A percentile compares a stretch with the other conserved stretches of the same genome.
Evolutionary conservation across 2,888 invertebrate species (phyloP).

Genomic region (Hesperia comma): DNA sequence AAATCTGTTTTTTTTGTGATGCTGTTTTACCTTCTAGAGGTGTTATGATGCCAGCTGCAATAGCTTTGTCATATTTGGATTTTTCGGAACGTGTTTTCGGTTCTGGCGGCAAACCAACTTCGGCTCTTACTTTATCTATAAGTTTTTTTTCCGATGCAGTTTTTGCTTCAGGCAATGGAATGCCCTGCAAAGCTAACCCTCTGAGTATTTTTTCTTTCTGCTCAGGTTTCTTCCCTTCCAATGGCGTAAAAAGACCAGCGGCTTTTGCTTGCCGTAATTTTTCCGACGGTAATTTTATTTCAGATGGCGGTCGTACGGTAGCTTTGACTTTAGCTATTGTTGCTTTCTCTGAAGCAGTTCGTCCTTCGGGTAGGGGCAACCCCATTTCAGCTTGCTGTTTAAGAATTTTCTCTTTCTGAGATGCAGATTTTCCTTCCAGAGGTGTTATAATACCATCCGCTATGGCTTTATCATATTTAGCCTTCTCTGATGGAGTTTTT

Average conservation of each 20-base stretch:
- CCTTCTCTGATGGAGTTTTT: conserved; percentile 34
- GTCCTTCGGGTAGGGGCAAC: conserved; percentile 45
- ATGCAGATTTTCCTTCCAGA: conserved; percentile 51
- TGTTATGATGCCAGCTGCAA: conserved; percentile 46
- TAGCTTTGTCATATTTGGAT: conserved; percentile 40
- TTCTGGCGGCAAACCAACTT: conserved; percentile 48
- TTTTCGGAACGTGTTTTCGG: conserved; percentile 31
- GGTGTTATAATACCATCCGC: conserved; percentile 56
- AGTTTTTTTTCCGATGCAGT: conserved; percentile 55
- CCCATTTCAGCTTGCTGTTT: conserved; percentile 41
- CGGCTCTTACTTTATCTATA: conserved; percentile 42
- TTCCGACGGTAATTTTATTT: conserved; percentile 42
- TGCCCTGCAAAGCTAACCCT: conserved; percentile 53
- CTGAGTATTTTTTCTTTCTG: conserved; percentile 56
- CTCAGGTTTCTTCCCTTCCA: conserved; percentile 51
- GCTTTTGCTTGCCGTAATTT: conserved; percentile 45
- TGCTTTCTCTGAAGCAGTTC: conserved; percentile 47
- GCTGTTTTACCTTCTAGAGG: conserved; percentile 53
- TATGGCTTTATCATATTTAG: conserved; percentile 50
- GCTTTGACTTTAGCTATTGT: conserved; percentile 44
- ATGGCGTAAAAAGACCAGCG: conserved; percentile 46
- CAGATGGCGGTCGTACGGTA: conserved; percentile 40
- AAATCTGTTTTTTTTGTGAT: conserved; percentile 46
- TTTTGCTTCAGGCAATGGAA: conserved; percentile 57
- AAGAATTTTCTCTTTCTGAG: conserved; percentile 44